Percentiles rank a stretch among this genome's conserved stretches.
phyloP scores from a whole-genome alignment of 2,113 vertebrate genomes.

The Thryonomys swinderianus region DNA sequence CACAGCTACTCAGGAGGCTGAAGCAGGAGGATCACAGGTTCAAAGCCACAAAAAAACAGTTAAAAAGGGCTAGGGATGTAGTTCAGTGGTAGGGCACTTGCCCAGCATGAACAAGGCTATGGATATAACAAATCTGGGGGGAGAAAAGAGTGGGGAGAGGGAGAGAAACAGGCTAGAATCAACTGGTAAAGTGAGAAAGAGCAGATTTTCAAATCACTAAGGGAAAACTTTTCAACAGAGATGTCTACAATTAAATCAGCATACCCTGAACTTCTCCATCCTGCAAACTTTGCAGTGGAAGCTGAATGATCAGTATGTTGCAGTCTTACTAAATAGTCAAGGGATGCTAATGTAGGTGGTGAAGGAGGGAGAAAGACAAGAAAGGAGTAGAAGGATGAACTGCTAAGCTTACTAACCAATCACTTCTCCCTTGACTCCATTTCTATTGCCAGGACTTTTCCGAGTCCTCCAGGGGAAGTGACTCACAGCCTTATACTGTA shows the following conservation, averaged over 20 bases:
- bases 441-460: conserved; percentile 14
- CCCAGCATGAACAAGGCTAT: not conserved
- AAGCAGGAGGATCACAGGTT: not conserved
- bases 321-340: not conserved
- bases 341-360: not conserved
- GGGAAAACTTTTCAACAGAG: conserved; percentile 30
- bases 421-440: not conserved
- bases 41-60: not conserved
- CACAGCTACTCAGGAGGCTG: not conserved
- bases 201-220: conserved; percentile 50
- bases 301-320: not conserved
- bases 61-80: not conserved
- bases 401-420: not conserved
- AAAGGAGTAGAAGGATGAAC: not conserved
- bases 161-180: not conserved
- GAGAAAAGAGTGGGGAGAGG: not conserved
- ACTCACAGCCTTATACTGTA: not conserved
- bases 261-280: not conserved
- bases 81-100: not conserved
- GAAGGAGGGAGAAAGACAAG: not conserved
- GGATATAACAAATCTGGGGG: not conserved
- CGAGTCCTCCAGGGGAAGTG: not conserved
- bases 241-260: not conserved
- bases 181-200: conserved; percentile 25
- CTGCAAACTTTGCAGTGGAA: not conserved